phyloP scores from a whole-genome alignment of 2,888 invertebrate species.

The Cetonia aurata region DNA sequence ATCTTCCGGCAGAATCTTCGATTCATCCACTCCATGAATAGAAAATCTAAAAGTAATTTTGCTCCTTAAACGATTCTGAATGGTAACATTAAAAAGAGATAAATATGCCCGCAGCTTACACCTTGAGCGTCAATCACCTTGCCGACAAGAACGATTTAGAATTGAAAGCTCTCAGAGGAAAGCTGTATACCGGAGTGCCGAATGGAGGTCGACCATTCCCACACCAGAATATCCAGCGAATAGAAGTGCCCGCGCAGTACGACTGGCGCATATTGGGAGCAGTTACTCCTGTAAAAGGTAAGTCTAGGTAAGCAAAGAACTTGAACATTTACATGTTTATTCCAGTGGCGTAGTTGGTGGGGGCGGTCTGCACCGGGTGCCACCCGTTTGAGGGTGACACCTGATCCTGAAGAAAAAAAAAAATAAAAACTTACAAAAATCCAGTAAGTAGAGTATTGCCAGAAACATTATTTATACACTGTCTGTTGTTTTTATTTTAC shows the following conservation, averaged over 20 bases:
- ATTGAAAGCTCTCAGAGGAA: constrained; percentile 80
- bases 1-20: constrained; percentile 90
- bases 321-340: no score
- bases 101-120: constrained; percentile 71
- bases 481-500: no score
- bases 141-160: constrained; percentile 86
- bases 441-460: no score
- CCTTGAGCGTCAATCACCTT: constrained; percentile 87
- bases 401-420: no score
- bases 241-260: constrained; percentile 78
- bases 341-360: no score
- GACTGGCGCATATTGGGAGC: constrained; percentile 96
- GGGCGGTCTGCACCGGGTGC: no score
- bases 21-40: constrained; percentile 66
- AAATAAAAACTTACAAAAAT: no score
- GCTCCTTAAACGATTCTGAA: not conserved
- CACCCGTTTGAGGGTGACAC: no score
- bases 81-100: not conserved
- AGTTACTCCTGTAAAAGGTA: constrained; percentile 93
- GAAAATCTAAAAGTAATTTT: constrained; percentile 59
- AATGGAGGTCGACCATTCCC: constrained; percentile 88
- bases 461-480: no score
- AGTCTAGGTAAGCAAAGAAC: not conserved
- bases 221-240: constrained; percentile 70
- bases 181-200: constrained; percentile 73